phyloP scores from a whole-genome alignment of 2,888 invertebrate species.

The Actias luna region DNA sequence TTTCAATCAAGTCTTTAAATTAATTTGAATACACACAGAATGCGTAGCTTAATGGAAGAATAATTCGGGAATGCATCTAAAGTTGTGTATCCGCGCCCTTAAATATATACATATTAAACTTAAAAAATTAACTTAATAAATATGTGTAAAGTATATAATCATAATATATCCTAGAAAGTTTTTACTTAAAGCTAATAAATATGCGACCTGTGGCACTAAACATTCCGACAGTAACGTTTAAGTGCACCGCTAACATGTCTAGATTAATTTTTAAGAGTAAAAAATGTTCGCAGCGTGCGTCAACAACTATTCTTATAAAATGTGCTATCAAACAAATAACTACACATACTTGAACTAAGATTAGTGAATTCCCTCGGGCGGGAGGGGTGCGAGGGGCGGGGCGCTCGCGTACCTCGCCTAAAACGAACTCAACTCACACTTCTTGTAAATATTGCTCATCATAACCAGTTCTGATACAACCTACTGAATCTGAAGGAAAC shows the following conservation, averaged over 20 bases:
- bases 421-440: background rate
- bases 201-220: slow-evolving; percentile 46
- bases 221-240: slow-evolving; percentile 33
- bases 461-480: background rate
- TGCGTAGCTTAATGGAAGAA: slow-evolving; percentile 65
- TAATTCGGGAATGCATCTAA: slow-evolving; percentile 69
- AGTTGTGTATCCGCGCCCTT: slow-evolving; percentile 49
- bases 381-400: background rate
- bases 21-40: slow-evolving; percentile 49
- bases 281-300: slow-evolving; percentile 49
- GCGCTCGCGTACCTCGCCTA: background rate
- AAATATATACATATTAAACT: slow-evolving; percentile 57
- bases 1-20: slow-evolving; percentile 31
- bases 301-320: slow-evolving; percentile 42
- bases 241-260: slow-evolving; percentile 46
- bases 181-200: slow-evolving; percentile 42
- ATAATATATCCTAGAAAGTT: slow-evolving; percentile 41
- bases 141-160: slow-evolving; percentile 51
- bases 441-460: background rate
- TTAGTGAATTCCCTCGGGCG: background rate
- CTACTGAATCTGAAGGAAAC: background rate
- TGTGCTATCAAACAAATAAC: slow-evolving; percentile 47
- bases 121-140: slow-evolving; percentile 66
- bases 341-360: slow-evolving; percentile 20
- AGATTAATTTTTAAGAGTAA: slow-evolving; percentile 38